Evolutionary conservation across 2,113 vertebrate genomes (phyloP).

Genomic region (Sterrhoptilus dennistouni): DNA sequence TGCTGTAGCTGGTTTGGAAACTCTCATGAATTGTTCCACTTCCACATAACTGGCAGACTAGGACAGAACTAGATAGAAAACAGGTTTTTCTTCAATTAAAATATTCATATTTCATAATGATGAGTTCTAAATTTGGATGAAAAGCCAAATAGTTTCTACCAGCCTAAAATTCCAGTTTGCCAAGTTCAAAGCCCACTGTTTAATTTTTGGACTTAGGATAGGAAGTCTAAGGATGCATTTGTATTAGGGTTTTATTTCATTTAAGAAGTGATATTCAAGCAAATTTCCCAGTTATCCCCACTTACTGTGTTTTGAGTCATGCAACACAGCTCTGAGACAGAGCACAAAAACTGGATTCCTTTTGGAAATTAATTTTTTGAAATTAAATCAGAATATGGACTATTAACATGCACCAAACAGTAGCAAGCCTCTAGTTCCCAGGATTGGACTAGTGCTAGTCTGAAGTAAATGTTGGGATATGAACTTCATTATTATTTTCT

Average conservation of each 20-base stretch:
- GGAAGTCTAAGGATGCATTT: background rate
- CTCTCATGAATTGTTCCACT: background rate
- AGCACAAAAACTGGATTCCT: background rate
- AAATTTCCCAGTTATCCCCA: background rate
- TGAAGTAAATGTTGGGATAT: background rate
- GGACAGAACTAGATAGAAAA: background rate
- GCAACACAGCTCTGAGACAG: background rate
- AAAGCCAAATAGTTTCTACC: background rate
- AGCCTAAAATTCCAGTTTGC: background rate
- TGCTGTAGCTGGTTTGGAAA: background rate
- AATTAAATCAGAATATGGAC: background rate
- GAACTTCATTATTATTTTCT: background rate
- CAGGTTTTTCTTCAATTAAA: background rate
- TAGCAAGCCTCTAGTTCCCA: background rate
- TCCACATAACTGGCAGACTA: background rate
- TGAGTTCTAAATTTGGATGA: background rate
- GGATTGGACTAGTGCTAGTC: background rate
- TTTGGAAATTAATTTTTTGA: background rate
- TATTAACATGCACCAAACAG: rapidly evolving
- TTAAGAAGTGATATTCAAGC: background rate
- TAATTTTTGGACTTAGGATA: background rate
- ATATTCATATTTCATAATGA: background rate
- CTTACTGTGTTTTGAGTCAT: background rate
- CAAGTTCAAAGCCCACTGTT: background rate
- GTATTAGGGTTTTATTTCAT: background rate